These are phyloP conservation scores for Agelastica alni DNA, from an alignment of 2,888 invertebrate genomes.

Conservation along the genomic window DNA sequence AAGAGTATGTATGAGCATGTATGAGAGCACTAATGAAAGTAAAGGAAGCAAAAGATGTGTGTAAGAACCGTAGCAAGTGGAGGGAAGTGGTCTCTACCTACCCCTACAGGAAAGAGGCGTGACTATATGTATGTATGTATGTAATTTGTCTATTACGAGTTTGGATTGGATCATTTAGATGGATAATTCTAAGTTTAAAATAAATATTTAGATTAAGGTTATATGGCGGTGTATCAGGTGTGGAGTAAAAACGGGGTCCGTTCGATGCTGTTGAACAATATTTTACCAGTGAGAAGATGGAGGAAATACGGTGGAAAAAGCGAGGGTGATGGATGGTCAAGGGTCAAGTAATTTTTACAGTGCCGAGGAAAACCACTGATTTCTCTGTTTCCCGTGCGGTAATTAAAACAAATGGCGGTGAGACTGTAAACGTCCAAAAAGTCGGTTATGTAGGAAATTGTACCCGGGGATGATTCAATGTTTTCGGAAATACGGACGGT, in stretches of 20 bases:
- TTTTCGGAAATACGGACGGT: conserved; percentile 25
- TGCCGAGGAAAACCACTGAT: conserved; percentile 45
- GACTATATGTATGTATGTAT: too few relatives aligned
- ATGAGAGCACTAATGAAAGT: too few relatives aligned
- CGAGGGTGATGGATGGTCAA: conserved; percentile 42
- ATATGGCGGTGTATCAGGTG: background rate
- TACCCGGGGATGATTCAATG: conserved; percentile 23
- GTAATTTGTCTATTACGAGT: too few relatives aligned
- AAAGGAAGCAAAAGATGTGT: too few relatives aligned
- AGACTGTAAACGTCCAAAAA: conserved; percentile 14
- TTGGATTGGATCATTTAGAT: too few relatives aligned
- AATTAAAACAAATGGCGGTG: conserved; percentile 48
- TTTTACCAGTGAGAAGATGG: conserved; percentile 1
- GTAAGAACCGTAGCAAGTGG: too few relatives aligned
- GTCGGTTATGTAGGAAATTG: conserved; percentile 18
- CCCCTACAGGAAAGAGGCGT: too few relatives aligned
- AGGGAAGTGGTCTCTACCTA: too few relatives aligned
- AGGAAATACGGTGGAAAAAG: conserved; percentile 11
- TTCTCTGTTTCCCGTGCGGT: conserved; percentile 48
- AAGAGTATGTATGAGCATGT: too few relatives aligned
- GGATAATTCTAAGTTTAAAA: too few relatives aligned
- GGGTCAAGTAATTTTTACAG: conserved; percentile 37
- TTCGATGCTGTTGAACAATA: conserved; percentile 1
- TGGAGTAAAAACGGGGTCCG: background rate
- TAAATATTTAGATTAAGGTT: too few relatives aligned